phyloP scores from a whole-genome alignment of 2,888 invertebrate genomes.

The Mongoloraphidia duomilia region DNA sequence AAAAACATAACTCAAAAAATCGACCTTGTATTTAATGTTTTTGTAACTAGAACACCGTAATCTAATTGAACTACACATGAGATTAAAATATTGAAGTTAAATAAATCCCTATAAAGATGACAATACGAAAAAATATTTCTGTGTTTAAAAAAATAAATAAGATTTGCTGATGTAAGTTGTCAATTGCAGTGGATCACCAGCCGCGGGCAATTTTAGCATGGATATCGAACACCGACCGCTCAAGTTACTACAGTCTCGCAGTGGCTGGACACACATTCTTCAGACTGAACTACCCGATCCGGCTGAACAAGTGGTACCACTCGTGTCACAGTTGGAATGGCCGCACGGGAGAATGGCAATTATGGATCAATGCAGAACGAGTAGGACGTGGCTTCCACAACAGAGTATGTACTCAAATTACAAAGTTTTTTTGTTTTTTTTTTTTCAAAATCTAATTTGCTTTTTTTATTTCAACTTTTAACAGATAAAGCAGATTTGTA shows the following conservation, averaged over 20 bases:
- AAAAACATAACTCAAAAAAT: too few species aligned
- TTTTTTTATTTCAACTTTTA: too few species aligned
- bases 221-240: conserved; percentile 66
- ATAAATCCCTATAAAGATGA: too few species aligned
- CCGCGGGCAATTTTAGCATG: conserved; percentile 61
- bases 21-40: too few species aligned
- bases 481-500: too few species aligned
- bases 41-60: too few species aligned
- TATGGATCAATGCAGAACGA: conserved; percentile 74
- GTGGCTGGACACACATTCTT: conserved; percentile 72
- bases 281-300: conserved; percentile 53
- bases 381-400: conserved; percentile 79
- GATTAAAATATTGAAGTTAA: too few species aligned
- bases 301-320: conserved; percentile 67
- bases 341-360: conserved; percentile 79
- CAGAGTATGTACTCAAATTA: conserved; percentile 43
- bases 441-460: background rate
- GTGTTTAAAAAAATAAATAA: background rate
- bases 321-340: conserved; percentile 82
- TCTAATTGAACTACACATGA: too few species aligned
- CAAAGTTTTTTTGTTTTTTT: too few species aligned
- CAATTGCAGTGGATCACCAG: conserved; percentile 49
- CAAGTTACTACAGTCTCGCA: conserved; percentile 69
- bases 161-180: background rate
- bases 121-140: background rate